phyloP scores from a whole-genome alignment of 2,113 vertebrate species.

The Phyllopteryx taeniolatus region DNA sequence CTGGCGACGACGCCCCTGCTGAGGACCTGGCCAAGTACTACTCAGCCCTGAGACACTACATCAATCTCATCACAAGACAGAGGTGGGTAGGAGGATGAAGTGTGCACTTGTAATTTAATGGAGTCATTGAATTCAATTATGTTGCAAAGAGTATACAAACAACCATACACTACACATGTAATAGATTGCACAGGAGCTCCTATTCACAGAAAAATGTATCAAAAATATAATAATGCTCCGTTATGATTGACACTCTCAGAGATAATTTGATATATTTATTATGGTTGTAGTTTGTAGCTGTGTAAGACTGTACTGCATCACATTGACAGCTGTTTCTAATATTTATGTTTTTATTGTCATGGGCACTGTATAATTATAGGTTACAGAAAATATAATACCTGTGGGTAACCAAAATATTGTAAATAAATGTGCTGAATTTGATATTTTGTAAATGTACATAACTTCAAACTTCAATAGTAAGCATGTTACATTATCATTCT shows the following conservation, averaged over 20 bases:
- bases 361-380: no score
- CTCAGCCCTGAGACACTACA: constrained; percentile 95
- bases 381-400: no score
- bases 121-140: neutral
- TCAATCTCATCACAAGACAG: constrained; percentile 98
- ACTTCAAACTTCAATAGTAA: no score
- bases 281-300: no score
- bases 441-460: no score
- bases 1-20: constrained; percentile 89
- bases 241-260: neutral
- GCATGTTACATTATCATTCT: no score
- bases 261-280: neutral
- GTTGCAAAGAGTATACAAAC: neutral
- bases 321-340: no score
- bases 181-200: no score
- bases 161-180: neutral
- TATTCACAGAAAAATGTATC: neutral
- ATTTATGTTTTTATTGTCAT: no score
- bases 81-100: constrained; percentile 71
- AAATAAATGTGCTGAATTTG: no score
- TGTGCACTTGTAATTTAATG: neutral
- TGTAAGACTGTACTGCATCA: no score
- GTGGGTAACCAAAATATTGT: no score
- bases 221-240: neutral
- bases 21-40: constrained; percentile 98